These are phyloP conservation scores for Neogobius melanostomus DNA, from an alignment of 2,113 vertebrate genomes.

Conservation along the genomic window DNA sequence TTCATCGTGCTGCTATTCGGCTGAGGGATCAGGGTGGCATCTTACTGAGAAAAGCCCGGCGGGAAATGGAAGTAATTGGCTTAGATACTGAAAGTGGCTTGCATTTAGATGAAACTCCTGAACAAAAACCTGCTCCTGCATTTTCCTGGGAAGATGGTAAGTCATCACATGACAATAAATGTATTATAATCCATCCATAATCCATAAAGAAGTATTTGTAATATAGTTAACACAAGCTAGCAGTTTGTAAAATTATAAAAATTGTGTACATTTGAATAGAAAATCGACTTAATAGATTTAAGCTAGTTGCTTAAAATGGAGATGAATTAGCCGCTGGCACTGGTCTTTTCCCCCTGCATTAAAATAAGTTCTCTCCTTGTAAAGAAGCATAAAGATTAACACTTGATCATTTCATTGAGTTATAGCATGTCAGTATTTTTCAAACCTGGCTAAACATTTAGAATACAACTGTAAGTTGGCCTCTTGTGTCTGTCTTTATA, in stretches of 20 bases:
- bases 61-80: constrained; percentile 86
- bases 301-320: too few species aligned
- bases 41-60: constrained; percentile 87
- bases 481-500: constrained; percentile 42
- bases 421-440: not conserved
- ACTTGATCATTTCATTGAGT: not conserved
- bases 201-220: too few species aligned
- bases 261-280: too few species aligned
- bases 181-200: too few species aligned
- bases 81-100: constrained; percentile 89
- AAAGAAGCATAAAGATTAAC: too few species aligned
- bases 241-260: too few species aligned
- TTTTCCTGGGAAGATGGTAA: constrained; percentile 98
- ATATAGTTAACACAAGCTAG: too few species aligned
- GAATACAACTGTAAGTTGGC: not conserved
- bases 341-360: not conserved
- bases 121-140: constrained; percentile 75
- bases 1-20: constrained; percentile 89
- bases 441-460: too few species aligned
- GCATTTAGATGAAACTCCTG: constrained; percentile 87
- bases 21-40: constrained; percentile 93
- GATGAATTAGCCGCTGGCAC: too few species aligned
- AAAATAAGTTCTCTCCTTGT: too few species aligned
- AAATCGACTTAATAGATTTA: too few species aligned
- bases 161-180: too few species aligned